Conservation (phyloP, 2,113 vertebrate species). For the Lycocorax pyrrhopterus region DNA sequence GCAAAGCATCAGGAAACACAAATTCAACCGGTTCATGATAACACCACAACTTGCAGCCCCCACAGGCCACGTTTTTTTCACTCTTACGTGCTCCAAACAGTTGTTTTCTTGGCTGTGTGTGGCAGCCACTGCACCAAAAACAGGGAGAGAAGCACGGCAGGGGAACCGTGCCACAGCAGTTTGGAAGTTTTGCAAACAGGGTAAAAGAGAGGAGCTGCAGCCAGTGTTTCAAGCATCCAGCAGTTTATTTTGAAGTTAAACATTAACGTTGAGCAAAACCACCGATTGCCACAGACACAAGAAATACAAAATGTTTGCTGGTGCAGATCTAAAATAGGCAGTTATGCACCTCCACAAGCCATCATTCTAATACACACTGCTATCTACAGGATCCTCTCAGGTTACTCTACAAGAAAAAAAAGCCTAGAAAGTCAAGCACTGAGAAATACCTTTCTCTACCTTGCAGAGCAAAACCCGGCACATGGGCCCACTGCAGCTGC, state of each 20-base stretch:
- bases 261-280: slow-evolving; percentile 26
- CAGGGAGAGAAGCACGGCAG: rapidly evolving
- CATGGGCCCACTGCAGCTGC: background rate
- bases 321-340: background rate
- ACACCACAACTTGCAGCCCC: background rate
- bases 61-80: background rate
- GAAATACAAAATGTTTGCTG: background rate
- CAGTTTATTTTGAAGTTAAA: slow-evolving; percentile 52
- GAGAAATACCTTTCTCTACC: background rate
- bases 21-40: background rate
- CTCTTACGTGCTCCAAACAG: rapidly evolving
- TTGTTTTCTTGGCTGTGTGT: background rate
- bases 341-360: background rate
- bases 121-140: background rate
- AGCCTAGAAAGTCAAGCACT: background rate
- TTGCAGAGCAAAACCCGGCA: background rate
- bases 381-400: background rate
- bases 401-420: background rate
- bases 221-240: background rate
- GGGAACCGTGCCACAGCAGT: background rate
- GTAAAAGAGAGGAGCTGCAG: background rate
- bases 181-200: background rate
- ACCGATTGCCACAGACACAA: background rate
- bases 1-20: background rate
- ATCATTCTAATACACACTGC: background rate